phyloP scores from a whole-genome alignment of 1,140 invertebrate genomes.

The Drosophila pachea region DNA sequence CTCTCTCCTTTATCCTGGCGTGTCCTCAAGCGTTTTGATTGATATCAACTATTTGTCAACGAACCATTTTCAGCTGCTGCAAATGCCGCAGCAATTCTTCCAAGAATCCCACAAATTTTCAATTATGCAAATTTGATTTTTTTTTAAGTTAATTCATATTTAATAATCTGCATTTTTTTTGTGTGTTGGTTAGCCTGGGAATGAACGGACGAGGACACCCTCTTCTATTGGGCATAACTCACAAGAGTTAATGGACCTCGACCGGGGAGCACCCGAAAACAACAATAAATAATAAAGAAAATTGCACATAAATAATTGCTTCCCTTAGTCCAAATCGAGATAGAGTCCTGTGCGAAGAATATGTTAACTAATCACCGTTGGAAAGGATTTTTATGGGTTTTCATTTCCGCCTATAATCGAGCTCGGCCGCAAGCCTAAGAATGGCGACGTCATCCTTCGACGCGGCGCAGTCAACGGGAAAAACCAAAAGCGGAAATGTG shows the following conservation, averaged over 20 bases:
- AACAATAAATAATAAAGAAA: conserved; percentile 78
- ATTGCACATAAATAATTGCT: conserved; percentile 78
- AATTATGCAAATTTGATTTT: neutral
- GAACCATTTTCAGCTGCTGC: neutral
- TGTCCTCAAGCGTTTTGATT: conserved; percentile 57
- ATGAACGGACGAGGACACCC: conserved; percentile 24
- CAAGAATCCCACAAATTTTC: neutral
- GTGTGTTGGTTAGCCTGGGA: too few species aligned
- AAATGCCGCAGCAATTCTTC: neutral
- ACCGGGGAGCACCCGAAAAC: conserved; percentile 43
- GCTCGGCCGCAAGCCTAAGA: conserved; percentile 52
- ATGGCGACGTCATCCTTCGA: conserved; percentile 7
- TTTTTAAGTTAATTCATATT: neutral
- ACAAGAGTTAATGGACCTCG: conserved; percentile 71
- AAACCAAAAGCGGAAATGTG: conserved; percentile 77
- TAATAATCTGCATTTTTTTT: neutral
- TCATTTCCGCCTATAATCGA: conserved; percentile 77
- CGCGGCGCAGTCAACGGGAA: conserved; percentile 65
- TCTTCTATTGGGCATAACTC: conserved; percentile 65
- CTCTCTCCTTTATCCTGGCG: neutral
- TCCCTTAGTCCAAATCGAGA: conserved; percentile 39
- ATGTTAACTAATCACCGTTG: conserved; percentile 79
- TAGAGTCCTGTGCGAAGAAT: conserved; percentile 54
- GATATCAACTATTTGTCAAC: conserved; percentile 73
- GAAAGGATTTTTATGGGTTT: conserved; percentile 79